Evolutionary conservation across 2,113 vertebrate species (phyloP).

Genomic region (Struthidea cinerea): DNA sequence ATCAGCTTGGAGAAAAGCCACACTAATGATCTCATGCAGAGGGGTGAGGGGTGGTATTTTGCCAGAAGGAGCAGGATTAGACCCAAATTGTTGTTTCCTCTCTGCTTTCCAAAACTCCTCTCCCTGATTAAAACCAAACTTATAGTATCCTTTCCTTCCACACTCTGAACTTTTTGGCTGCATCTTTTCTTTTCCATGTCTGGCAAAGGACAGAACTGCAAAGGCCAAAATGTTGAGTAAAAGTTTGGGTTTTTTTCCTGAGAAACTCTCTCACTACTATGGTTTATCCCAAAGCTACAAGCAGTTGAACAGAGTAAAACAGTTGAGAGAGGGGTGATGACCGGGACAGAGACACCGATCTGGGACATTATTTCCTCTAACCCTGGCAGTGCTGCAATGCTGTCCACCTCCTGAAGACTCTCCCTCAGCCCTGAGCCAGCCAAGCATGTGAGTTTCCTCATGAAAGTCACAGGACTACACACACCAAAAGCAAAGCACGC

Average conservation of each 20-base stretch:
- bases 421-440: not conserved
- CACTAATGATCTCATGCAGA: not conserved
- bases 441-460: not conserved
- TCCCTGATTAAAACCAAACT: constrained; percentile 20
- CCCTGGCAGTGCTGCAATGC: accelerated
- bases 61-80: constrained; percentile 15
- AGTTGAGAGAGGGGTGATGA: not conserved
- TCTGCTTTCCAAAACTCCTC: not conserved
- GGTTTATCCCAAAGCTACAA: not conserved
- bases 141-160: not conserved
- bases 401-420: not conserved
- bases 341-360: accelerated
- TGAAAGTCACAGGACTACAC: constrained; percentile 4
- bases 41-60: not conserved
- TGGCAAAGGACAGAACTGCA: not conserved
- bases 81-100: constrained; percentile 28
- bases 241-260: not conserved
- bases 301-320: not conserved
- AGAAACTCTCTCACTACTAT: not conserved
- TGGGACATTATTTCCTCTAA: not conserved
- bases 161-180: not conserved
- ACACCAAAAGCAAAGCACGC: not conserved
- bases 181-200: constrained; percentile 10
- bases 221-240: constrained; percentile 6
- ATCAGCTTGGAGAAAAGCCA: constrained; percentile 38